Evolutionary conservation across 2,888 invertebrate genomes (phyloP).

Genomic region (Caenorhabditis drosophilae): DNA sequence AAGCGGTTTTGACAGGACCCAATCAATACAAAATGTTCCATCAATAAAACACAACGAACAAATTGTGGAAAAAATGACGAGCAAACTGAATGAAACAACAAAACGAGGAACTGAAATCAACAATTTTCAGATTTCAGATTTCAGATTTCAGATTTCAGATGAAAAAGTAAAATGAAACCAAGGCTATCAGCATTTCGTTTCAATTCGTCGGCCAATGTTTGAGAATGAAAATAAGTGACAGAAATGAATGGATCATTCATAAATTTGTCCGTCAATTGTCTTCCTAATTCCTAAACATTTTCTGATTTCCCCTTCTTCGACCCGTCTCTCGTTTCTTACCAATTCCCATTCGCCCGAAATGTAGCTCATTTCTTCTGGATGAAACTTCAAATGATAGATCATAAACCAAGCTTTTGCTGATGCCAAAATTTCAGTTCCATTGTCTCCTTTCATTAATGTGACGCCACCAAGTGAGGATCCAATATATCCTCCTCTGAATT

Average conservation of each 20-base stretch:
- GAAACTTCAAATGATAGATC: constrained; percentile 68
- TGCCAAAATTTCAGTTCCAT: constrained; percentile 52
- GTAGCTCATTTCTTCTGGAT: constrained; percentile 61
- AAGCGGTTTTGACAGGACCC: constrained; percentile 81
- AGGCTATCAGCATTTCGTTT: constrained; percentile 89
- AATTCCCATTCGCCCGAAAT: constrained; percentile 68
- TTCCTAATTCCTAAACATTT: constrained; percentile 55
- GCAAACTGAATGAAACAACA: constrained; percentile 62
- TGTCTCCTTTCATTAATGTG: constrained; percentile 52
- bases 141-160: background rate
- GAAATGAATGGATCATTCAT: constrained; percentile 61
- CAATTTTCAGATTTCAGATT: too few species aligned
- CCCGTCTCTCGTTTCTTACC: constrained; percentile 19
- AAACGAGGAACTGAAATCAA: constrained; percentile 62
- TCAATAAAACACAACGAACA: constrained; percentile 77
- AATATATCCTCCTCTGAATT: constrained; percentile 64
- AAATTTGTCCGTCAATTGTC: constrained; percentile 46
- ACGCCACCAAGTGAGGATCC: constrained; percentile 67
- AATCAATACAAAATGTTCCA: constrained; percentile 79
- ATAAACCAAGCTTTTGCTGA: constrained; percentile 67
- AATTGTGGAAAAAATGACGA: constrained; percentile 63
- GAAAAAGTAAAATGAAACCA: constrained; percentile 70
- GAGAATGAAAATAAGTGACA: constrained; percentile 72
- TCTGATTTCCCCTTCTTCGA: background rate
- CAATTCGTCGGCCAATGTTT: constrained; percentile 87